A percentile compares a stretch with the other conserved stretches of the same genome.
These are phyloP conservation scores for Mesitornis unicolor DNA, from an alignment of 2,113 vertebrate genomes.

Conservation along the genomic window DNA sequence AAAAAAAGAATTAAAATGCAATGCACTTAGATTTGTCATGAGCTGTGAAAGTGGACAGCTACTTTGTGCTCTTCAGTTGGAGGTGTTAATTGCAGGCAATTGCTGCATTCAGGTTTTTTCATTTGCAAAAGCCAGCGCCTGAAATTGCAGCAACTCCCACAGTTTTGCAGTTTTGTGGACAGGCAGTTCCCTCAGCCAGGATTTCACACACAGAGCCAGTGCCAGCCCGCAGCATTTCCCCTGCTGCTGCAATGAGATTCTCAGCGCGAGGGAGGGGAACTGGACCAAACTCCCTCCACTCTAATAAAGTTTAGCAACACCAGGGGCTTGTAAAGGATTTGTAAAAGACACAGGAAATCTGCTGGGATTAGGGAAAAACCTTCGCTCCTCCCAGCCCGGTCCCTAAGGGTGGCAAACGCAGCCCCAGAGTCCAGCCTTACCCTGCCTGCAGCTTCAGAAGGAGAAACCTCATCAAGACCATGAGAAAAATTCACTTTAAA, in stretches of 20 bases:
- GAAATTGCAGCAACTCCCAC: not conserved
- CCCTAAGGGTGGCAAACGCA: not conserved
- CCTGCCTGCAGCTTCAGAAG: fast-evolving
- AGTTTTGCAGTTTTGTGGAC: too few species aligned
- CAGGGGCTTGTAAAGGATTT: not conserved
- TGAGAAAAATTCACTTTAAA: not conserved
- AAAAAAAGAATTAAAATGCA: not conserved
- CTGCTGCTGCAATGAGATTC: not conserved
- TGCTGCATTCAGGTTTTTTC: too few species aligned
- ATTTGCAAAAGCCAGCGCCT: not conserved
- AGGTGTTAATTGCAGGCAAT: not conserved
- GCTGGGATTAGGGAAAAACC: not conserved
- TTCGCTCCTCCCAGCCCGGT: not conserved
- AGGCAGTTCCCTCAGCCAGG: too few species aligned
- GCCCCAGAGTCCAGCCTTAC: not conserved
- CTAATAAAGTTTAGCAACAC: too few species aligned
- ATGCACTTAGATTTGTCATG: fast-evolving
- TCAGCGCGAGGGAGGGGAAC: not conserved
- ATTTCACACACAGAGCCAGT: not conserved
- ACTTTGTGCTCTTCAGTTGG: not conserved
- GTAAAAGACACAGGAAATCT: not conserved
- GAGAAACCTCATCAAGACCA: not conserved
- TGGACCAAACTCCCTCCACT: not conserved
- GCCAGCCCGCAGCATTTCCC: not conserved
- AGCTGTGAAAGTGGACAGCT: not conserved